phyloP scores from a whole-genome alignment of 92 coral and sea anemone genomes.

The Epizoanthus ramosus region DNA sequence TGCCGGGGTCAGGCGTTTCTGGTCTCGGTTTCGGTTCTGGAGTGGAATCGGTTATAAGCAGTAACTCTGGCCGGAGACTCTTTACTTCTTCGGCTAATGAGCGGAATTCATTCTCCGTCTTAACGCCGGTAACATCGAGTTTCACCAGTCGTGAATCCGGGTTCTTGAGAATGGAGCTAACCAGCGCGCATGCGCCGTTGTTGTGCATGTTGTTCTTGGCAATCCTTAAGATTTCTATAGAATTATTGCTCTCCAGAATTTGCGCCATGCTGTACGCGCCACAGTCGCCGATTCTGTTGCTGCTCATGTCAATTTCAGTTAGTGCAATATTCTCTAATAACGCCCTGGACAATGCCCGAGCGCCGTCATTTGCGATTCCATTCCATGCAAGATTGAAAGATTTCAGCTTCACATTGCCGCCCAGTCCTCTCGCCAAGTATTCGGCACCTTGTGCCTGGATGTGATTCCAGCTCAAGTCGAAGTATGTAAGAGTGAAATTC shows the following conservation, averaged over 20 bases:
- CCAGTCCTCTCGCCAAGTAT: slow-evolving; percentile 68
- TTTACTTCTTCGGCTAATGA: slow-evolving; percentile 59
- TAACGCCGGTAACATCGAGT: slow-evolving; percentile 69
- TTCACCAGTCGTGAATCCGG: slow-evolving; percentile 64
- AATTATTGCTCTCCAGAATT: slow-evolving; percentile 52
- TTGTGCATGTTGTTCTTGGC: slow-evolving; percentile 73
- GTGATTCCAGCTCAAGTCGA: slow-evolving; percentile 91
- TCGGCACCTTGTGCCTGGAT: slow-evolving; percentile 77
- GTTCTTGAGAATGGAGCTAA: slow-evolving; percentile 64
- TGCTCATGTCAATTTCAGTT: slow-evolving; percentile 67
- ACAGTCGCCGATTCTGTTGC: slow-evolving; percentile 69
- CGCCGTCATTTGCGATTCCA: slow-evolving; percentile 77
- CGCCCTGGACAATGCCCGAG: slow-evolving; percentile 65
- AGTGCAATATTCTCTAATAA: slow-evolving; percentile 67
- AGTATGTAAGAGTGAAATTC: slow-evolving; percentile 63
- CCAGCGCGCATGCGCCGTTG: slow-evolving; percentile 77
- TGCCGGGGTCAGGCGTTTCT: slow-evolving; percentile 79
- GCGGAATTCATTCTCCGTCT: slow-evolving; percentile 64
- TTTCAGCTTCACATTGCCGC: slow-evolving; percentile 80
- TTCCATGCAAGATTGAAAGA: slow-evolving; percentile 86
- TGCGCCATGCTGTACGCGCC: slow-evolving; percentile 65
- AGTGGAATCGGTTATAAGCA: slow-evolving; percentile 65
- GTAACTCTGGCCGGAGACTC: slow-evolving; percentile 52
- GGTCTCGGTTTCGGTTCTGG: slow-evolving; percentile 59
- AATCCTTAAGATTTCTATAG: slow-evolving; percentile 66